Evolutionary conservation across 2,113 vertebrate genomes (phyloP).

Genomic region (Cyprinodon tularosa): DNA sequence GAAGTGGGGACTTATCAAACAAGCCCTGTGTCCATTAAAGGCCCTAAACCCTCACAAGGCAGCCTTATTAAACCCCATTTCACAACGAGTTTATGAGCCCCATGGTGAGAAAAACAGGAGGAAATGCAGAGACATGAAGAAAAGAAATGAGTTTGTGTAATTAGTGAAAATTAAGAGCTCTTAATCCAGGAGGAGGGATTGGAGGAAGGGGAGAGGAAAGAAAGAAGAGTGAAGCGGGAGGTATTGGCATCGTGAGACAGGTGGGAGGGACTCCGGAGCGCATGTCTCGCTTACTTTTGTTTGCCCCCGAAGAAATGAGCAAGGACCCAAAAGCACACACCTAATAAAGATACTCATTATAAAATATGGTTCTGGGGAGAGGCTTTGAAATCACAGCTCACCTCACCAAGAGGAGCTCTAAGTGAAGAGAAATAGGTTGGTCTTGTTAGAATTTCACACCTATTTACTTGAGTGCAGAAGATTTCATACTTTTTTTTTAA

Average conservation of each 20-base stretch:
- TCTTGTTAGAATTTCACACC: constrained; percentile 36
- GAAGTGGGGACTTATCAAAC: constrained; percentile 85
- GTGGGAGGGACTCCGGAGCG: constrained; percentile 64
- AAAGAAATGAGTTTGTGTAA: constrained; percentile 82
- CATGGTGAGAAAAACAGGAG: constrained; percentile 68
- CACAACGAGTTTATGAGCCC: constrained; percentile 78
- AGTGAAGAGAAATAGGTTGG: constrained; percentile 16
- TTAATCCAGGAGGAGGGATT: constrained; percentile 76
- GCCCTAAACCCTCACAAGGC: constrained; percentile 76
- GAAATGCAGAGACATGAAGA: constrained; percentile 78
- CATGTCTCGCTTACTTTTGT: constrained; percentile 70
- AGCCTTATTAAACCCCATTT: constrained; percentile 79
- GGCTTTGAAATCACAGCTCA: constrained; percentile 48
- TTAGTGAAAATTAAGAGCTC: constrained; percentile 83
- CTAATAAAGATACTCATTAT: constrained; percentile 81
- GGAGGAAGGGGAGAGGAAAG: constrained; percentile 29
- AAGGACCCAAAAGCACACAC: constrained; percentile 77
- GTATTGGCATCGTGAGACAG: constrained; percentile 62
- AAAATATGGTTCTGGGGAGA: constrained; percentile 69
- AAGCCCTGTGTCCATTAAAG: constrained; percentile 82
- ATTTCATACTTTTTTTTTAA: constrained; percentile 14
- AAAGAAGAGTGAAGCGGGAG: constrained; percentile 42
- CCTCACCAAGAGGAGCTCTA: constrained; percentile 42
- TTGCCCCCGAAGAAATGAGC: constrained; percentile 76
- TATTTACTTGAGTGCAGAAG: neutral